Conservation (phyloP, 35 echinoderm and acorn worm species). For the Ophioderma brevispina region DNA sequence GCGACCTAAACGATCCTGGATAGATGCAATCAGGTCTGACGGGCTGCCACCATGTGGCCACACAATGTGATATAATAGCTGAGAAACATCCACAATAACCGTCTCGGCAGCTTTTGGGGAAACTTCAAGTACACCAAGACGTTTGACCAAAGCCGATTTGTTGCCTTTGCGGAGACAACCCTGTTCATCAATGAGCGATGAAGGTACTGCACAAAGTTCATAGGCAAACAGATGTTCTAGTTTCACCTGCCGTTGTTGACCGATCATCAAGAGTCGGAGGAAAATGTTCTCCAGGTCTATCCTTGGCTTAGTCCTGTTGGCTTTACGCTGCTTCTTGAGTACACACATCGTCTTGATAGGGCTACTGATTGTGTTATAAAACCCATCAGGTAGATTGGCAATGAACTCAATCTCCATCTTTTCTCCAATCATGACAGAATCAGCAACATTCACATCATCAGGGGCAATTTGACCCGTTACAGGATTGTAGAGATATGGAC, state of each 20-base stretch:
- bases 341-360: neutral
- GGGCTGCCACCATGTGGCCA: constrained; percentile 4
- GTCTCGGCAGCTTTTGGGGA: neutral
- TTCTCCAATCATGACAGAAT: neutral
- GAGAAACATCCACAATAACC: neutral
- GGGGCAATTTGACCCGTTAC: constrained; percentile 4
- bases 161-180: too few species aligned
- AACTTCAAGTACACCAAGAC: neutral
- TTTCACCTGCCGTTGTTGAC: neutral
- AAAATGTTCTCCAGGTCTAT: neutral
- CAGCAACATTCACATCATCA: constrained; percentile 12
- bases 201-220: constrained; percentile 11
- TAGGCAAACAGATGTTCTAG: neutral
- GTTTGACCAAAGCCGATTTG: constrained; percentile 17
- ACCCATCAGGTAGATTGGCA: neutral
- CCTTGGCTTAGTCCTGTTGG: neutral
- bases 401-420: neutral
- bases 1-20: too few species aligned
- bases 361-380: neutral
- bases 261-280: neutral
- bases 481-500: constrained; percentile 12
- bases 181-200: neutral
- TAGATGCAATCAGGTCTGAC: neutral
- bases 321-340: neutral
- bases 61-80: neutral